A percentile compares a stretch with the other conserved stretches of the same genome.
Conservation (phyloP, 2,113 vertebrate genomes). For the Epinephelus cyanopodus region DNA sequence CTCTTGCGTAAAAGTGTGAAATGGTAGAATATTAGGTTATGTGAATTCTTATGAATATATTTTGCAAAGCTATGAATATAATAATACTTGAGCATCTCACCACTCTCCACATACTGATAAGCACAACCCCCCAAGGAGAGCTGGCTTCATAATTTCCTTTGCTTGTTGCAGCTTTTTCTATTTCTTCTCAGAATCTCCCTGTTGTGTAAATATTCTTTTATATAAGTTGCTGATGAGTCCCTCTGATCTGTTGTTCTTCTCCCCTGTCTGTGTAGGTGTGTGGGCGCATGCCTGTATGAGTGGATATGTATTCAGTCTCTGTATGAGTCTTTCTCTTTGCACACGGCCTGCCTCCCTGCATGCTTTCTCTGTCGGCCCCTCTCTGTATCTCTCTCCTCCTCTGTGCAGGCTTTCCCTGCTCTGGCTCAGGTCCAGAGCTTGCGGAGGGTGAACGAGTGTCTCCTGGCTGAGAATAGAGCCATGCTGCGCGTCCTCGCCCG, state of each 20-base stretch:
- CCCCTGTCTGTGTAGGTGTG: conserved; percentile 35
- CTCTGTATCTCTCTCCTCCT: conserved; percentile 72
- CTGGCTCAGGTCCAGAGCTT: conserved; percentile 92
- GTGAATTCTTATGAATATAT: conserved; percentile 16
- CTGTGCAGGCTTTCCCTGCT: conserved; percentile 91
- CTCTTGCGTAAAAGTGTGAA: conserved; percentile 24
- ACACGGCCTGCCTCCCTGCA: conserved; percentile 58
- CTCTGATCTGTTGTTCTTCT: conserved; percentile 26
- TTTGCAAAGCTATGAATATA: conserved; percentile 10
- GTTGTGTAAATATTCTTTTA: conserved; percentile 39
- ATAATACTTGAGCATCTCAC: neutral
- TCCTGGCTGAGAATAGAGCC: conserved; percentile 95
- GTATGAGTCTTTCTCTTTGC: conserved; percentile 42
- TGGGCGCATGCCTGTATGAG: conserved; percentile 50
- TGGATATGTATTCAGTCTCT: conserved; percentile 17
- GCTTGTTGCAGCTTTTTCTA: conserved; percentile 35
- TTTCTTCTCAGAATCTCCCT: conserved; percentile 44
- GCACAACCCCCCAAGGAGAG: neutral
- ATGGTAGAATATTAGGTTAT: neutral
- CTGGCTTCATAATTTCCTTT: conserved; percentile 32
- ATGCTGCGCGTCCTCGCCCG: conserved; percentile 92
- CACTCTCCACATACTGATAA: neutral
- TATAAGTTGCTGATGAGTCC: conserved; percentile 20
- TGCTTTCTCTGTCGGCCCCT: conserved; percentile 54
- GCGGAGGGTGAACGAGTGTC: conserved; percentile 91